Base-by-base conservation (phyloP, 2,113 vertebrate genomes). In the Microcebus griseorufus region DNA sequence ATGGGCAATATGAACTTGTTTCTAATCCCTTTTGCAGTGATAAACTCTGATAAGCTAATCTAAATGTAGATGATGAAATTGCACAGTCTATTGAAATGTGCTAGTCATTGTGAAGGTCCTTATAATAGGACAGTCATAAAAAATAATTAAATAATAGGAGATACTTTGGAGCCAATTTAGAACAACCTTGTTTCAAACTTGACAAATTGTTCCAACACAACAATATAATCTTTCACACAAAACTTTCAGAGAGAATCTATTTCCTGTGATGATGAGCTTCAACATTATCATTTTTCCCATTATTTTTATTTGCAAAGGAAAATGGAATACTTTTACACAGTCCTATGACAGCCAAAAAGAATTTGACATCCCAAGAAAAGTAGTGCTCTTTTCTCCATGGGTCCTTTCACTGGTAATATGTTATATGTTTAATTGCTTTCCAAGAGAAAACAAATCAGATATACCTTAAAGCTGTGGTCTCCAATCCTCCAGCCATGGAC, bases 371-470 rank as follows among this genome's bases (percentile, higher is more conserved):
- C 29, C 14, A 70, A 42, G 58, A 64, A 83, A 11, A 85, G 4
- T 11, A 45, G 4, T 6, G 3, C 6, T 90, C 29, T 18, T 51
- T 67, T 85, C n/a, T 27, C 11, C 18, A 10, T 20, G 17, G 27
- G 23, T 27, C 32, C 60, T 62, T 51, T 14, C 23, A 22, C 18
- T 32, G 27, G 8, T 22, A 29, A 67, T 18, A 51, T 3, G 9
- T 60, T 8, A 22, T 37, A 42, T 53, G 34, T 51, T 27, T 88
- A 90, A 96, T 92, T 90, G 13, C 39, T 93, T 67, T 88, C 67
- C 58, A 69, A 32, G 0, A 81, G 62, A 85, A 45, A 94, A 97
- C 51, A 97, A 97, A 95, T 95, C 53, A 95, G 92, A 67, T 80
- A 85, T 64, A 88, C 60, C 65, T 81, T 27, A 94, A 97, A 96